Evolutionary conservation across 2,113 vertebrate species (phyloP), one percentile per base, ranked within the genome.

Genomic region (Asarcornis scutulata): DNA sequence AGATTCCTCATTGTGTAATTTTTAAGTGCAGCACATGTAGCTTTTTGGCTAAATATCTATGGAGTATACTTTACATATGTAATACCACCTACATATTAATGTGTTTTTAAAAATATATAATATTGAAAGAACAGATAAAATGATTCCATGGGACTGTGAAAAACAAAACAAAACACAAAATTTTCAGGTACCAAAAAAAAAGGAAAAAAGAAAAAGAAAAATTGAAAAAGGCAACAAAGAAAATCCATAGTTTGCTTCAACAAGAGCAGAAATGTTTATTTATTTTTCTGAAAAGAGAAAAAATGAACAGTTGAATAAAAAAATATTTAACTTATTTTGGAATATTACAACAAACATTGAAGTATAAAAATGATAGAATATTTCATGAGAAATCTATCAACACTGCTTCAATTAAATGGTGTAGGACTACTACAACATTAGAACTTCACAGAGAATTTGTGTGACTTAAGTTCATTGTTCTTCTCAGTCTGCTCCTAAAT

Each of bases 81-180:
- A 62, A 81, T 34, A 42, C 40, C 84, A 36, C 5, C 27, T 71
- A 29, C 29, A 88, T 66, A 76, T 23, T 52, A 89, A 78, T 69
- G 32, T 4, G 15, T 63, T 76, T 97, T 84, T 77, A 21, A 38
- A 22, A 38, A 56, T 64, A 50, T 64, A 74, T 48, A 25, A 4
- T 86, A 38, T 76, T 91, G 60, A 83, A 79, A 88, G n/a, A 11
- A 56, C 73, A 29, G 92, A 79, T 53, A 80, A 95, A 93, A 42
- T 66, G 75, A 29, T 77, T 77, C 53, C 75, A 40, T 6, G 16
- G 4, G 7, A 44, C 14, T 17, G 22, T 7, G 15, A 25, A 76
- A 83, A 88, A 26, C 80, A 44, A 6, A 74, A 36, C 6, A 86
- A 22, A 83, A 38, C 7, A 74, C 31, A 7, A 7, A 17, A 72